Conservation (phyloP, 2,888 invertebrate species). For the Amphimallon solstitiale region DNA sequence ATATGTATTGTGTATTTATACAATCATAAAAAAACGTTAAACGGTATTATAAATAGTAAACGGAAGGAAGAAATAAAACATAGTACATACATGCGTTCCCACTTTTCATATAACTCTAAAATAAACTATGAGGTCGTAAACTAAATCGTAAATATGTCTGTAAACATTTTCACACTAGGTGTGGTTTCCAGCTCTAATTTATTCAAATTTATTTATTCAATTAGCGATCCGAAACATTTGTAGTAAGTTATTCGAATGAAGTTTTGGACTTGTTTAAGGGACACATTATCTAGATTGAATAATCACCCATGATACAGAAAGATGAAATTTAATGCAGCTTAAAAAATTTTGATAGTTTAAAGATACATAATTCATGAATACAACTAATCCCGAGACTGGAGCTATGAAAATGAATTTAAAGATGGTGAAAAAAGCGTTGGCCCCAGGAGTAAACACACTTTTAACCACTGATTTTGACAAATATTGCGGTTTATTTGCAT, state of each 20-base stretch:
- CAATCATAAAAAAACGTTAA: neutral
- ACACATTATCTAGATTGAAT: constrained; percentile 4
- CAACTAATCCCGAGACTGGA: neutral
- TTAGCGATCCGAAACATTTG: neutral
- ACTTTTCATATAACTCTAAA: constrained; percentile 3
- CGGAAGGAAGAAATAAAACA: constrained; percentile 13
- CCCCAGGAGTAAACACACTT: too few relatives aligned
- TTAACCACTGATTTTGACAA: too few relatives aligned
- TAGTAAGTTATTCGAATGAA: neutral
- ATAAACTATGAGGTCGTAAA: constrained; percentile 5
- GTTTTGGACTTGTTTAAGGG: neutral
- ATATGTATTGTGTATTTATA: neutral
- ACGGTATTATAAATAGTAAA: constrained; percentile 6
- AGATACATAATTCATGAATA: neutral
- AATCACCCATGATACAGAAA: neutral
- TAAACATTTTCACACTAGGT: constrained; percentile 2
- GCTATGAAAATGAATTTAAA: too few relatives aligned
- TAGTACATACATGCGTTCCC: neutral
- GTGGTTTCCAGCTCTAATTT: neutral
- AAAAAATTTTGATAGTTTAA: neutral
- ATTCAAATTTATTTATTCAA: constrained; percentile 13
- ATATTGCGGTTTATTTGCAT: constrained; percentile 1
- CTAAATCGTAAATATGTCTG: neutral
- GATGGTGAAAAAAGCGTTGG: too few relatives aligned
- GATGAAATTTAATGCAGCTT: neutral